phyloP scores from a whole-genome alignment of 1,140 invertebrate genomes.

The Paraescarpia echinospica region DNA sequence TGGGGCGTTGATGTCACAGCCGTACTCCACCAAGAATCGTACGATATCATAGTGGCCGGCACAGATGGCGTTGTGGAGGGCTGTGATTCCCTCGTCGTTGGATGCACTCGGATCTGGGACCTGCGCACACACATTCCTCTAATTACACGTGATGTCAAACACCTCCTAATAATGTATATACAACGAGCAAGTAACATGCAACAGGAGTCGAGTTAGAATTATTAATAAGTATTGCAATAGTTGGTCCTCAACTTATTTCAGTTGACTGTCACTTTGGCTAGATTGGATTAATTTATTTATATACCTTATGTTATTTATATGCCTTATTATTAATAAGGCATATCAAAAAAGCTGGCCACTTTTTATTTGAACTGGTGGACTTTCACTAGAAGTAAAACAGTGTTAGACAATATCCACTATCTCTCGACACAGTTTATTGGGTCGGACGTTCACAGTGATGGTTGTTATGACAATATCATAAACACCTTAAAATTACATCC shows the following conservation, averaged over 20 bases:
- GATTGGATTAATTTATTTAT: too few species aligned
- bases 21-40: slow-evolving; percentile 86
- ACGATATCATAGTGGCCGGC: slow-evolving; percentile 98
- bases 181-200: background rate
- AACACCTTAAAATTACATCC: background rate
- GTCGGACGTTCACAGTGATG: background rate
- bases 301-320: too few species aligned
- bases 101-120: slow-evolving; percentile 86
- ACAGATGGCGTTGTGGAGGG: slow-evolving; percentile 98
- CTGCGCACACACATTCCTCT: slow-evolving; percentile 38
- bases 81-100: slow-evolving; percentile 96
- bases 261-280: background rate
- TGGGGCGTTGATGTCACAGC: slow-evolving; percentile 95
- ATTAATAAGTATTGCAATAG: slow-evolving; percentile 6
- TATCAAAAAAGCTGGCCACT: too few species aligned
- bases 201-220: background rate
- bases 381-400: background rate
- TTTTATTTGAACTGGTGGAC: too few species aligned
- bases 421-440: background rate
- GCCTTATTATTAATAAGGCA: too few species aligned
- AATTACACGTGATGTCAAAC: background rate
- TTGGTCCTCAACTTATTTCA: background rate
- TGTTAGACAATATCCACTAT: background rate
- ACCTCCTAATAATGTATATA: background rate
- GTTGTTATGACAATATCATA: too few species aligned